These are phyloP conservation scores for Acanthaster planci DNA, from an alignment of 35 echinoderm and acorn worm species.

Conservation along the genomic window DNA sequence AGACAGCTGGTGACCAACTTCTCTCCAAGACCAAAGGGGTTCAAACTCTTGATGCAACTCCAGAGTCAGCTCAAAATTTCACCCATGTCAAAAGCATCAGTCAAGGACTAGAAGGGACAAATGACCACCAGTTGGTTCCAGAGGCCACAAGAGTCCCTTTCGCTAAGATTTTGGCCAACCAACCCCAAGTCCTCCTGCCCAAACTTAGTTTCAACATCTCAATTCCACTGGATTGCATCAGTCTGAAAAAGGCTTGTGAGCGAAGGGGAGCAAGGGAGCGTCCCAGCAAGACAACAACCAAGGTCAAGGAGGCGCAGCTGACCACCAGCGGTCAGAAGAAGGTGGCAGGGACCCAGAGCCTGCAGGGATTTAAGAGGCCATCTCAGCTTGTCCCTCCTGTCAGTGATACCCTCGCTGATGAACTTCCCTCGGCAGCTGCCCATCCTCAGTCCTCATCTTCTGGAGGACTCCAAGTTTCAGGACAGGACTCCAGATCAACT, in stretches of 20 bases:
- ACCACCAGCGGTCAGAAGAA: not conserved
- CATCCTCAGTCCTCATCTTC: too few relatives aligned
- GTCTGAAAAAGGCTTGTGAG: not conserved
- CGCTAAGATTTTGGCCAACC: not conserved
- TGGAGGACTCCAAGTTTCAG: too few relatives aligned
- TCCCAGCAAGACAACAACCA: not conserved
- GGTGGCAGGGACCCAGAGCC: not conserved
- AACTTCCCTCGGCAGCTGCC: too few relatives aligned
- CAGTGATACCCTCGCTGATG: too few relatives aligned
- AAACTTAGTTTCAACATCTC: not conserved
- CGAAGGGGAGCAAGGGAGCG: not conserved
- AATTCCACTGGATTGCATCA: not conserved
- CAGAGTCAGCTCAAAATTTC: too few relatives aligned
- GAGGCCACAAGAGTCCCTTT: not conserved
- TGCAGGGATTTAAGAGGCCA: not conserved
- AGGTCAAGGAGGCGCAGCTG: not conserved
- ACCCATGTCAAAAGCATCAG: too few relatives aligned
- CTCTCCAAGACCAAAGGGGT: too few relatives aligned
- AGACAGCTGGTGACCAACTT: too few relatives aligned
- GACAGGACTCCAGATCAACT: too few relatives aligned
- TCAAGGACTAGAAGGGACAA: too few relatives aligned
- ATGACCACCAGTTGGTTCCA: too few relatives aligned
- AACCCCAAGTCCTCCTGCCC: not conserved
- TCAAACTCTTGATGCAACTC: too few relatives aligned
- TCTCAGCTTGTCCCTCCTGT: not conserved